Evolutionary conservation across 23 tunicate genomes (phyloP).

Genomic region (Ascidia mentula): DNA sequence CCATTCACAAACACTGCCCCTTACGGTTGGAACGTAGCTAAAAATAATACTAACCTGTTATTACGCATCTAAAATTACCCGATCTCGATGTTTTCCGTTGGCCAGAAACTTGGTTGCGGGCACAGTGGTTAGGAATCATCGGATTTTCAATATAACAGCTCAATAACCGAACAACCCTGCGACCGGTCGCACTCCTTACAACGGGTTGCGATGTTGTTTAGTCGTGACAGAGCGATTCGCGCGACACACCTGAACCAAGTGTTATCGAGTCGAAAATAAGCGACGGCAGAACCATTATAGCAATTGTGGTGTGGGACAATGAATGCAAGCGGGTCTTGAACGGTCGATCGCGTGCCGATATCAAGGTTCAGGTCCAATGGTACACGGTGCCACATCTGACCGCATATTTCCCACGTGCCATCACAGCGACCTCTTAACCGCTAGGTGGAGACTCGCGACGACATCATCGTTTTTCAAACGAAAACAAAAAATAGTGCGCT

Average conservation of each 20-base stretch:
- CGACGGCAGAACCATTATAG: neutral
- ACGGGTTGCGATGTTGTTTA: too few species aligned
- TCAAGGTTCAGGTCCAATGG: too few species aligned
- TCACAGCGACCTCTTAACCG: neutral
- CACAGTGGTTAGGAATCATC: neutral
- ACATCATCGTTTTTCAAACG: too few species aligned
- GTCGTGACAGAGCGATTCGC: neutral
- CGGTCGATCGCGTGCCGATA: slow-evolving; percentile 7
- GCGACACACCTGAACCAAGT: neutral
- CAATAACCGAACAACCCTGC: too few species aligned
- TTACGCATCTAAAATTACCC: neutral
- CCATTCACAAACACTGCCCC: too few species aligned
- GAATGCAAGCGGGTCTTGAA: neutral
- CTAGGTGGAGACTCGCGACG: neutral
- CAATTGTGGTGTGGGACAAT: slow-evolving; percentile 3
- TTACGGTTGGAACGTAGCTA: neutral
- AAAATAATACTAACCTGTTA: too few species aligned
- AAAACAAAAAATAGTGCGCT: neutral
- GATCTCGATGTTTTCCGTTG: neutral
- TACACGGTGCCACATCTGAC: neutral
- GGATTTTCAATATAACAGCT: neutral
- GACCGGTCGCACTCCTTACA: neutral
- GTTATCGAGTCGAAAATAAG: neutral
- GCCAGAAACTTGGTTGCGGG: neutral
- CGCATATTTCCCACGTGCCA: neutral